Evolutionary conservation across 2,797 vertebrate species (phyloP).

Genomic region (Glossophaga mutica): DNA sequence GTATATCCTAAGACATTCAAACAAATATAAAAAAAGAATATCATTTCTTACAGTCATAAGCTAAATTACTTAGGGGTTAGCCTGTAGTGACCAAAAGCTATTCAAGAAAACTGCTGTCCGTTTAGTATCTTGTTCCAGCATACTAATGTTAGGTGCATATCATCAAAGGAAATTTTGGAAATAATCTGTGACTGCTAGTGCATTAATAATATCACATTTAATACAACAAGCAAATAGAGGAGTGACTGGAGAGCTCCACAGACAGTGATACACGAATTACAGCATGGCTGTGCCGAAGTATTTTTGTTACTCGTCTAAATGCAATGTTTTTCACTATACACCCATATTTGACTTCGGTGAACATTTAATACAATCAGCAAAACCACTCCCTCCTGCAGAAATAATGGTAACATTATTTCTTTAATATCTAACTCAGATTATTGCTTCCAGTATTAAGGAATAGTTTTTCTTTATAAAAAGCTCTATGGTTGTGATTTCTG

Average conservation of each 20-base stretch:
- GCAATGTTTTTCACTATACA: neutral
- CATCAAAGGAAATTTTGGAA: constrained; percentile 10
- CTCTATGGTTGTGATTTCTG: neutral
- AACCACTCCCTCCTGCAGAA: neutral
- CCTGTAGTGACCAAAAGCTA: neutral
- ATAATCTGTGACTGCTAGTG: neutral
- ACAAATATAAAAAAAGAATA: neutral
- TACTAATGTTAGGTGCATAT: neutral
- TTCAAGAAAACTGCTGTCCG: neutral
- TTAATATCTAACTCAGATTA: constrained; percentile 7
- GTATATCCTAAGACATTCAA: neutral
- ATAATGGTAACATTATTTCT: neutral
- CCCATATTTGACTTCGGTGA: neutral
- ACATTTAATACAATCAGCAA: neutral
- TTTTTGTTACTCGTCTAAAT: neutral
- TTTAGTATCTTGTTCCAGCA: neutral
- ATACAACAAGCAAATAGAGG: neutral
- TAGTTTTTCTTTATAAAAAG: neutral
- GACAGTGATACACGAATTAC: neutral
- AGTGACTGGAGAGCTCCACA: neutral
- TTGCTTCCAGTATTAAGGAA: neutral
- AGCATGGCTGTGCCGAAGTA: neutral
- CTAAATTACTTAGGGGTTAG: neutral
- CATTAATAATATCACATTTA: neutral
- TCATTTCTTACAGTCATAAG: neutral